Percentiles rank a stretch among this genome's conserved stretches.
phyloP scores from a whole-genome alignment of 2,888 invertebrate species.

The Dryomyza anilis region DNA sequence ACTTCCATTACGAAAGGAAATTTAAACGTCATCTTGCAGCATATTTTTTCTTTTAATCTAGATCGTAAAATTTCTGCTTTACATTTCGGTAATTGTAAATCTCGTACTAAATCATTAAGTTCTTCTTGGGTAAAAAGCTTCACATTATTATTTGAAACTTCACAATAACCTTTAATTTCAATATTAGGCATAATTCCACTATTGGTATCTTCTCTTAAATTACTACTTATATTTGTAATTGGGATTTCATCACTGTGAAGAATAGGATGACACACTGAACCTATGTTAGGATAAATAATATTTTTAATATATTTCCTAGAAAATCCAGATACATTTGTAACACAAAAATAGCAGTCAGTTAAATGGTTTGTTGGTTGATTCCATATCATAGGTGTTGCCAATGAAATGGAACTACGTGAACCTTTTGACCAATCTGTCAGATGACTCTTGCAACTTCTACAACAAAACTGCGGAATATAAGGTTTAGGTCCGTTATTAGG shows the following conservation, averaged over 20 bases:
- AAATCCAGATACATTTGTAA: not conserved
- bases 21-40: not conserved
- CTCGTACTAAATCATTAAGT: not conserved
- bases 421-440: no score
- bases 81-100: not conserved
- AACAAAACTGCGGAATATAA: no score
- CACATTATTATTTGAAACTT: not conserved
- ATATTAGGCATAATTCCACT: not conserved
- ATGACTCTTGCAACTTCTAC: no score
- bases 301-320: not conserved
- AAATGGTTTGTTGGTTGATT: not conserved
- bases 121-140: not conserved
- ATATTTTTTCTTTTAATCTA: not conserved
- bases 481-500: no score
- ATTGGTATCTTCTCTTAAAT: not conserved
- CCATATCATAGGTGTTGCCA: not conserved
- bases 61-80: not conserved
- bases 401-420: no score
- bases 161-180: no score
- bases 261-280: not conserved
- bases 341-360: not conserved
- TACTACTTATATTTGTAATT: not conserved
- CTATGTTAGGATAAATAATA: not conserved
- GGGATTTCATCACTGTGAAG: not conserved
- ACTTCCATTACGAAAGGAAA: not conserved